Percentiles rank a stretch among this genome's conserved stretches.
Evolutionary conservation across 1,140 invertebrate species (phyloP).

Genomic region (Zophobas morio): DNA sequence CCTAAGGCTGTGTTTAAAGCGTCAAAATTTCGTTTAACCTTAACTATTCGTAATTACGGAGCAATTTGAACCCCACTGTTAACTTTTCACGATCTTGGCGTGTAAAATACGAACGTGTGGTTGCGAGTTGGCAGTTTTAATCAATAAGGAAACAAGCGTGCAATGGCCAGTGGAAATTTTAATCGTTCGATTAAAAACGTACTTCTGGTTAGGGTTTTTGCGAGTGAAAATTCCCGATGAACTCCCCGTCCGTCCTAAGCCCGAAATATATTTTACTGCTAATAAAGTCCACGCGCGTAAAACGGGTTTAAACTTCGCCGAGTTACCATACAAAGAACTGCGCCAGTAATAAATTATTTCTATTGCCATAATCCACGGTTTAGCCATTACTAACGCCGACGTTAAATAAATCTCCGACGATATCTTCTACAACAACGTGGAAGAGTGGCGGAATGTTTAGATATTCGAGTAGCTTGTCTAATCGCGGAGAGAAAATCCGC

Average conservation of each 20-base stretch:
- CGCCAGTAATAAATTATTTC: constrained; percentile 40
- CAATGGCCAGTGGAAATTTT: no score
- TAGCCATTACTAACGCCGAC: constrained; percentile 34
- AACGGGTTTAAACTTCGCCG: constrained; percentile 18
- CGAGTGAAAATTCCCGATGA: background rate
- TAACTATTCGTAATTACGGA: background rate
- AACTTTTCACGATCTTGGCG: constrained; percentile 3
- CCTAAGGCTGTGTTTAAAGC: background rate
- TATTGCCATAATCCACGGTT: constrained; percentile 39
- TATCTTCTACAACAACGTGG: constrained; percentile 13
- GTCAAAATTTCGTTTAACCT: constrained; percentile 9
- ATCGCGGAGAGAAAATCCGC: background rate
- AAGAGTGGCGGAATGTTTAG: background rate
- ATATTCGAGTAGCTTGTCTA: constrained; percentile 7
- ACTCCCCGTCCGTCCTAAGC: constrained; percentile 1
- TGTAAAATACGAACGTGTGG: constrained; percentile 15
- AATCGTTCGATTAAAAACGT: no score
- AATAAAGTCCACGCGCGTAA: constrained; percentile 31
- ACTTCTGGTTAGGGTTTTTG: background rate
- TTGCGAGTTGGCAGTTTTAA: background rate
- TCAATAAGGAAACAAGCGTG: no score
- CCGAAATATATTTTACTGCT: constrained; percentile 24
- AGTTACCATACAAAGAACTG: constrained; percentile 36
- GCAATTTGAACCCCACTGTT: constrained; percentile 11
- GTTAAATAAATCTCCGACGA: constrained; percentile 21